Evolutionary conservation across 2,888 invertebrate genomes (phyloP), one percentile per base, ranked within the genome.

Genomic region (Dioctria linearis): DNA sequence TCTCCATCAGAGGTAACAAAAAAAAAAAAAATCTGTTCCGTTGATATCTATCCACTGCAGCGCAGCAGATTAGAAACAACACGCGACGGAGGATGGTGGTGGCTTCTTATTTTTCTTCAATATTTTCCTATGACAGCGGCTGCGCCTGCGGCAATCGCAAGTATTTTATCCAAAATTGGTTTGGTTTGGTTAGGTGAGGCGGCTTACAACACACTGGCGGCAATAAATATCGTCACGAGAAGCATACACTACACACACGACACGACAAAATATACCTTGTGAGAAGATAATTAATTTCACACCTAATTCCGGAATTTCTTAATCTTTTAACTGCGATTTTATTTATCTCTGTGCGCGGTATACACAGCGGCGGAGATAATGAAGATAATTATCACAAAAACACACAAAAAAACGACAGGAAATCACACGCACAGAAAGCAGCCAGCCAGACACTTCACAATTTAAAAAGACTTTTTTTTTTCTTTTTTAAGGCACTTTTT

Each of bases 401-500:
- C 11, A 57, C 57, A 57, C 2, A 57, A 57, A 57, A 57, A 4
- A 11, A 25, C n/a, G 57, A 11, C 57, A n/a, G 8, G 11, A 11
- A 25, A 25, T 25, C 25, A 25, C 25, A 25, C 25, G 57, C 11
- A 57, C 57, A 11, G n/a, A 57, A 57, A 57, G 11, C 5, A 11
- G 11, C 46, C 57, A n/a, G 11, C 8, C 5, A 25, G 25, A n/a
- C 57, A n/a, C 25, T 25, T 25, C 25, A 25, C 25, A 25, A 25
- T 25, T 25, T 25, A 25, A 25, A 25, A 25, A 25, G 25, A 25
- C n/a, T n/a, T n/a, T n/a, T 6, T 46, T 46, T 9, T 6, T 46
- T 2, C 25, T 25, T 37, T 51, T n/a, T 13, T 71, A 37, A 49
- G 39, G 49, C 51, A 71, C 51, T 71, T 71, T 67, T 46, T 25